phyloP scores from a whole-genome alignment of 2,113 vertebrate species.

The Castor canadensis region DNA sequence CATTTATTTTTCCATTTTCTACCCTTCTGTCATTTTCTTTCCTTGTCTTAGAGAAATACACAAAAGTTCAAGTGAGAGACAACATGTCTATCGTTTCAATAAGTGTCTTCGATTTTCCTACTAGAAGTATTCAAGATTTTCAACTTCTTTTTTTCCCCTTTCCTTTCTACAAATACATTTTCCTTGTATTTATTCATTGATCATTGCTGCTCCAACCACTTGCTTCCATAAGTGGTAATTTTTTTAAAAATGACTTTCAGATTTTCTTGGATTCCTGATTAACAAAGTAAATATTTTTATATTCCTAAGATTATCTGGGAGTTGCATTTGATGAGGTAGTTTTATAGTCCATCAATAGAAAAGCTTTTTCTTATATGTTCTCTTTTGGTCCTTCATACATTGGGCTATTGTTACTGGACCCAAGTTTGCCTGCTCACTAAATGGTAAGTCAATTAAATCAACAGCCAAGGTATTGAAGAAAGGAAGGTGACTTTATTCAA shows the following conservation, averaged over 20 bases:
- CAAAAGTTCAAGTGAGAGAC: neutral
- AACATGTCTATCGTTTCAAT: neutral
- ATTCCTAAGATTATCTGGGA: neutral
- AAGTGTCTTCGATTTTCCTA: neutral
- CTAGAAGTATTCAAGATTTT: neutral
- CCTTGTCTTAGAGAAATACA: neutral
- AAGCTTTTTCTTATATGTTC: neutral
- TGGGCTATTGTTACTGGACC: neutral
- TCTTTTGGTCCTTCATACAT: neutral
- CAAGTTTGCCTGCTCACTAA: neutral
- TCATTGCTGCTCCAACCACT: neutral
- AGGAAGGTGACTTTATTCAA: neutral
- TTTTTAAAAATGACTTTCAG: neutral
- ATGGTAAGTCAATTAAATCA: neutral
- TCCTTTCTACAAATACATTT: neutral
- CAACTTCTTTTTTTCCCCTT: neutral
- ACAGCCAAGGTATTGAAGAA: neutral
- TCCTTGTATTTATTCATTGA: neutral
- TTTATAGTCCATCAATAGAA: neutral
- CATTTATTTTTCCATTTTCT: neutral
- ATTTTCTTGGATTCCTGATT: neutral
- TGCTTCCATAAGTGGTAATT: neutral
- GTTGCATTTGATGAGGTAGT: neutral
- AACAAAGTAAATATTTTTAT: neutral
- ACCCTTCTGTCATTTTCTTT: neutral